Conservation (phyloP, 2,797 vertebrate species). For the Oceanodroma leucorhoa region DNA sequence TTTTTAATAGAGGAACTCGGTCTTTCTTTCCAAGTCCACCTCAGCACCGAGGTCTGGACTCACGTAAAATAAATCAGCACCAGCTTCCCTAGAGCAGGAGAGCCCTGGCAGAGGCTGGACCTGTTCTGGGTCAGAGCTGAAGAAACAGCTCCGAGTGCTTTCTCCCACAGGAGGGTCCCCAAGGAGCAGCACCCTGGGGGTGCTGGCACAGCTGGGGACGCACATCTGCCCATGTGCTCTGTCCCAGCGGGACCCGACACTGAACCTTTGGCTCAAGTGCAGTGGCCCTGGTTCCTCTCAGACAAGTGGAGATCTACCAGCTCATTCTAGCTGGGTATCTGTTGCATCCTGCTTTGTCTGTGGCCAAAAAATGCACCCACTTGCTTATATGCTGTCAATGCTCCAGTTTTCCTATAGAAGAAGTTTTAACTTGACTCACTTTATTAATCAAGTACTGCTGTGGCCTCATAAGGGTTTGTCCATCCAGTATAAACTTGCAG, state of each 20-base stretch:
- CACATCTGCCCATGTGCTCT: neutral
- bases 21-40: neutral
- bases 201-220: neutral
- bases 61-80: neutral
- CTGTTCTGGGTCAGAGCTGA: neutral
- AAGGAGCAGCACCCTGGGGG: accelerated
- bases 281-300: neutral
- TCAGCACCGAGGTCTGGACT: neutral
- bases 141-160: accelerated
- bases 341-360: neutral
- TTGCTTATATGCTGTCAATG: neutral
- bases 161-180: neutral
- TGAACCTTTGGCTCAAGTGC: neutral
- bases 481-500: neutral
- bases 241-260: neutral
- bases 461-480: neutral
- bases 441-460: neutral
- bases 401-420: neutral
- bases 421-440: neutral
- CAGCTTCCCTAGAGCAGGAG: neutral
- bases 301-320: neutral
- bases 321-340: neutral
- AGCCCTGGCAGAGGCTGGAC: neutral
- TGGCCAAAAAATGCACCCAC: neutral
- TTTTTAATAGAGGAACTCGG: neutral